Base-by-base conservation (phyloP, 2,113 vertebrate genomes). In the Colaptes auratus region DNA sequence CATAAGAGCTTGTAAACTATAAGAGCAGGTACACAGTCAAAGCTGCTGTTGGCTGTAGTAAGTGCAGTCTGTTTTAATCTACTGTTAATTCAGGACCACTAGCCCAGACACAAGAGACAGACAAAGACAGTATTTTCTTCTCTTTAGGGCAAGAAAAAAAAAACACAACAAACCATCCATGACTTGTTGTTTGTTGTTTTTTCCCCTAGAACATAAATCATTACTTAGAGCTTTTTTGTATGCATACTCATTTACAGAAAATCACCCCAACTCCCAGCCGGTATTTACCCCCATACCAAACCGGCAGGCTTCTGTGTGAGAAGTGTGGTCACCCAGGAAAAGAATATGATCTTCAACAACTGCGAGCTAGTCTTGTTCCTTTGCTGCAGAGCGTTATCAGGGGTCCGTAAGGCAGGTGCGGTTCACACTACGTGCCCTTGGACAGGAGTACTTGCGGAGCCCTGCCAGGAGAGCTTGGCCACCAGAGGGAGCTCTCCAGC, bases 401-500 rank as follows among this genome's bases (percentile, higher is more conserved):
- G 12, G 67, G 64, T 2, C 74, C 56, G 63, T 44, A 33, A 0
- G 3, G 50, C 4, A 64, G 33, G 58, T n/a, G 12, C 76, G 59
- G 5, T 74, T 93, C 56, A 73, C 35, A 3, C 16, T 4, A 5
- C 21, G 0, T 20, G 56, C 58, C 15, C 39, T 44, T 4, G 12
- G 36, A 25, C 2, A 5, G 67, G 42, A 83, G 63, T 12, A 15
- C 28, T 71, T 10, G 35, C 2, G 3, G 27, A 50, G 36, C 4
- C 66, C 23, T 33, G 30, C 5, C n/a, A 25, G 16, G 8, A 15
- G 31, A 17, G 13, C 17, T 55, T n/a, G 14, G 36, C 92, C 96
- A 93, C 90, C 14, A 93, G 97, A 93, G 85, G 93, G 96, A 73
- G 87, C 89, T 12, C 89, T 77, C 56, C 42, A 89, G 69, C 85